phyloP scores from a whole-genome alignment of 2,888 invertebrate species.

The Metellina segmentata region DNA sequence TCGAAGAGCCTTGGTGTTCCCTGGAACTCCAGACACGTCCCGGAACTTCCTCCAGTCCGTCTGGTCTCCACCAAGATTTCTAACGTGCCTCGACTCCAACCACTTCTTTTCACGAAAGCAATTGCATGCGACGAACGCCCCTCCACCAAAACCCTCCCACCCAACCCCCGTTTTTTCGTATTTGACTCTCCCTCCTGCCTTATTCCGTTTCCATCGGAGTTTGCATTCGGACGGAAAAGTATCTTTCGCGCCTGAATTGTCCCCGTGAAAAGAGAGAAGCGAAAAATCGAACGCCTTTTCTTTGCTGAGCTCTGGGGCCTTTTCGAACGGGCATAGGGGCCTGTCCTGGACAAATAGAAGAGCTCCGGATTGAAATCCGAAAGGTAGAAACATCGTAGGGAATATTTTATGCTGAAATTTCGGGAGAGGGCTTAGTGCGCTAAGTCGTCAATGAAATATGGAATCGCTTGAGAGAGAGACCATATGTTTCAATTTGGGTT shows the following conservation, averaged over 20 bases:
- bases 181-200: neutral
- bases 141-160: neutral
- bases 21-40: no score
- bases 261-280: neutral
- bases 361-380: neutral
- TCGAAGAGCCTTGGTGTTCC: no score
- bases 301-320: neutral
- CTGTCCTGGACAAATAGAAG: neutral
- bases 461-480: no score
- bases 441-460: neutral
- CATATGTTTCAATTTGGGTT: no score
- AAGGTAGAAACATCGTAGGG: neutral
- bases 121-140: neutral
- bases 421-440: neutral
- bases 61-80: no score
- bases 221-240: conserved; percentile 25
- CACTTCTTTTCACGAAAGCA: no score
- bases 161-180: neutral
- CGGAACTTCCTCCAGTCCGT: no score
- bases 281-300: neutral
- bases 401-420: neutral
- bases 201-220: neutral
- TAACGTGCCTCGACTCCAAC: no score
- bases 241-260: conserved; percentile 23
- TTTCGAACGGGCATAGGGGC: neutral